phyloP scores from a whole-genome alignment of 2,113 vertebrate genomes.

The Varanus komodoensis region DNA sequence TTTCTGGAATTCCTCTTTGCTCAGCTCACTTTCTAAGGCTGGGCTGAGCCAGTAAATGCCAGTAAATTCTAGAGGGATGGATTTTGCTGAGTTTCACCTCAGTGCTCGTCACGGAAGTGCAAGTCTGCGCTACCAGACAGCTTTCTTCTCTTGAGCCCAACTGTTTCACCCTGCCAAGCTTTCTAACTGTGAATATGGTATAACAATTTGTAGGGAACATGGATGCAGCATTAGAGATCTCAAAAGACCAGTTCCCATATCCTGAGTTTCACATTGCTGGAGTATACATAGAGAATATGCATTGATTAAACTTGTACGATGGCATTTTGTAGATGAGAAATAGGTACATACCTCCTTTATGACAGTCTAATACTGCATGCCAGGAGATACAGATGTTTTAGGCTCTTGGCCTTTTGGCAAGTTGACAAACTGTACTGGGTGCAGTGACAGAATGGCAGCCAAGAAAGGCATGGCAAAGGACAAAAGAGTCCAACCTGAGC shows the following conservation, averaged over 20 bases:
- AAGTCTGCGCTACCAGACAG: background rate
- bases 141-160: background rate
- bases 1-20: too few species aligned
- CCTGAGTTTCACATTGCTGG: background rate
- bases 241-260: background rate
- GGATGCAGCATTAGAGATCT: too few species aligned
- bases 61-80: too few species aligned
- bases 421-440: too few species aligned
- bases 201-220: background rate
- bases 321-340: background rate
- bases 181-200: background rate
- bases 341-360: background rate
- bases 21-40: too few species aligned
- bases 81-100: too few species aligned
- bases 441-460: too few species aligned
- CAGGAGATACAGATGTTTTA: background rate
- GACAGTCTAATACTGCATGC: background rate
- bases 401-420: background rate
- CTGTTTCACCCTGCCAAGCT: background rate
- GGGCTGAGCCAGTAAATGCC: too few species aligned
- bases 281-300: background rate
- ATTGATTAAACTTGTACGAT: background rate
- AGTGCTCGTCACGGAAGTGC: background rate
- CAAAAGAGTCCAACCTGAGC: too few species aligned
- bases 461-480: too few species aligned